phyloP scores from a whole-genome alignment of 2,113 vertebrate genomes.

The Pongo pygmaeus region DNA sequence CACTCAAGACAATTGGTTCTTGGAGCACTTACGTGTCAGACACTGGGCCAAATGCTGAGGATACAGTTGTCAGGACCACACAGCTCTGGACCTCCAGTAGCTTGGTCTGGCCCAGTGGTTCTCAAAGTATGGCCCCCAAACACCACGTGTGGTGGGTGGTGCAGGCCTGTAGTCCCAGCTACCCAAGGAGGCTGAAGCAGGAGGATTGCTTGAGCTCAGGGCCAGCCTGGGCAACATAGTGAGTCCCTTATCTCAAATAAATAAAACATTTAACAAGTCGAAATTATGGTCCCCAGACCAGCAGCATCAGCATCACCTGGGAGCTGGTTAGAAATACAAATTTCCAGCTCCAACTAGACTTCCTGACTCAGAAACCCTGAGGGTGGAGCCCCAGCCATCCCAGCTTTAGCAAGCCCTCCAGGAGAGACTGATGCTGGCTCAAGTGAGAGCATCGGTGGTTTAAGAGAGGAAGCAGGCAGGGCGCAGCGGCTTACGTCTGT shows the following conservation, averaged over 20 bases:
- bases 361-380: too few relatives aligned
- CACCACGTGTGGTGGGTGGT: background rate
- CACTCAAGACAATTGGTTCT: background rate
- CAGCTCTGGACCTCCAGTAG: background rate
- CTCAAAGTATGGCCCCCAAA: background rate
- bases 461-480: background rate
- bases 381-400: background rate
- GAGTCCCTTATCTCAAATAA: background rate
- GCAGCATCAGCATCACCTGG: background rate
- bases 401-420: too few relatives aligned
- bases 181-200: too few relatives aligned
- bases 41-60: background rate
- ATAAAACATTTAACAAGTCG: background rate
- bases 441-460: background rate
- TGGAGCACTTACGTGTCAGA: background rate
- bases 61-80: background rate
- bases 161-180: background rate
- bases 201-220: background rate
- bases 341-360: background rate
- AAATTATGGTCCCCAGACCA: background rate
- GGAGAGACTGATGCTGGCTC: background rate
- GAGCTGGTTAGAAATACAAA: background rate
- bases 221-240: background rate
- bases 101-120: background rate
- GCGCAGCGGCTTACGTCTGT: too few relatives aligned